Percentiles rank a stretch among this genome's conserved stretches.
Conservation (phyloP, 2,797 vertebrate genomes). For the Artibeus lituratus region DNA sequence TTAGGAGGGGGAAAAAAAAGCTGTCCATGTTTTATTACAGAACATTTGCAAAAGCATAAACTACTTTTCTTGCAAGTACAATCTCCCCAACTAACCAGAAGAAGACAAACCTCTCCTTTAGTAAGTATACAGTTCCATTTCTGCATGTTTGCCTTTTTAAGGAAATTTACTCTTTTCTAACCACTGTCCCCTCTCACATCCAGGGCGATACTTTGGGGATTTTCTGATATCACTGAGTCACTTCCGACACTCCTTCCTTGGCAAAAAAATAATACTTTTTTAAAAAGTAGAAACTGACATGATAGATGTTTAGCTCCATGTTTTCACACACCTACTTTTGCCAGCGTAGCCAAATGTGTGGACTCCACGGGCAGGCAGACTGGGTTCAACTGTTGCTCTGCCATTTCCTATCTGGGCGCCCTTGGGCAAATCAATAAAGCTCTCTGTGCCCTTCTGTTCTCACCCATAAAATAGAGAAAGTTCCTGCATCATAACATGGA, state of each 20-base stretch:
- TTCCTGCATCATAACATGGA: neutral
- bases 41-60: slow-evolving; percentile 48
- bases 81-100: neutral
- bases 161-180: slow-evolving; percentile 1
- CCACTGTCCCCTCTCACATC: neutral
- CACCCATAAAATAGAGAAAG: neutral
- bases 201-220: neutral
- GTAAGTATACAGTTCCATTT: neutral
- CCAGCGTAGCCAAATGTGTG: neutral
- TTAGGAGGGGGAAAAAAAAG: neutral
- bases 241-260: neutral
- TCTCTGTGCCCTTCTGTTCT: neutral
- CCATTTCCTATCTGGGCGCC: neutral
- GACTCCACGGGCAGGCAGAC: neutral
- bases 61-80: slow-evolving; percentile 5
- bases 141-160: neutral
- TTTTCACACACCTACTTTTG: neutral
- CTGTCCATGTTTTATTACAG: neutral
- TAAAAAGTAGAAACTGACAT: neutral
- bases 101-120: neutral
- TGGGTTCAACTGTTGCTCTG: neutral
- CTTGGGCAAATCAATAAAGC: neutral
- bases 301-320: neutral
- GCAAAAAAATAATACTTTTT: neutral
- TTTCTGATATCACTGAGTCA: neutral